Percentiles rank a stretch among this genome's conserved stretches.
Conservation (phyloP, 2,113 vertebrate species). For the Plecotus auritus region DNA sequence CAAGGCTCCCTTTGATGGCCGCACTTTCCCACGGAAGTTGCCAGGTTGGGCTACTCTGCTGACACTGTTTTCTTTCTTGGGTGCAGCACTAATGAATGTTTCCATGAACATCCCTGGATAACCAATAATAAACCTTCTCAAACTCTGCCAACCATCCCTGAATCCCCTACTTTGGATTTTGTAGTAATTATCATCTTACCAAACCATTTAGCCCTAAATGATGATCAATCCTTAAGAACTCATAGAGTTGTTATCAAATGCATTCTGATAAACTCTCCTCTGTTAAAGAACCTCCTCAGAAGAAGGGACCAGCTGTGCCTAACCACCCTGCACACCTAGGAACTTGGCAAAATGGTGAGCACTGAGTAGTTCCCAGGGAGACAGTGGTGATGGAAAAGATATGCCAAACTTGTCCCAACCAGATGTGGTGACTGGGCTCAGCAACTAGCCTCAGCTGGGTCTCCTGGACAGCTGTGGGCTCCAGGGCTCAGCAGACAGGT, state of each 20-base stretch:
- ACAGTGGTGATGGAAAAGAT: not conserved
- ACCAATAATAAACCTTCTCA: constrained; percentile 53
- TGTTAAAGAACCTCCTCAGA: not conserved
- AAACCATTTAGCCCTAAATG: constrained; percentile 25
- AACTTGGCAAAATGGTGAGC: not conserved
- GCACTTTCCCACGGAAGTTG: not conserved
- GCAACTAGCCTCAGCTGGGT: not conserved
- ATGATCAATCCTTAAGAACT: not conserved
- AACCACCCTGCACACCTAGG: not conserved
- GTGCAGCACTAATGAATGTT: constrained; percentile 56
- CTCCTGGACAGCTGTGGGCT: not conserved
- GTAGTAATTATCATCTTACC: constrained; percentile 24
- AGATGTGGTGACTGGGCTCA: not conserved
- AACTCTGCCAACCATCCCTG: not conserved
- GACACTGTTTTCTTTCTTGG: not conserved
- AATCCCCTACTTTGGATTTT: not conserved
- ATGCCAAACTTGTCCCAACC: not conserved
- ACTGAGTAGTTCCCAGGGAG: not conserved
- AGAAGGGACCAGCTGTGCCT: not conserved
- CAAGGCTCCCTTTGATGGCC: not conserved
- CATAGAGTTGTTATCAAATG: not conserved
- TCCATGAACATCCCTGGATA: constrained; percentile 9
- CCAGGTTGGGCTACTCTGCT: not conserved
- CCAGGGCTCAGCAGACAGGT: not conserved
- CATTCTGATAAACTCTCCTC: not conserved